phyloP scores from a whole-genome alignment of 2,888 invertebrate species.

The Flabesymbios commensalis region DNA sequence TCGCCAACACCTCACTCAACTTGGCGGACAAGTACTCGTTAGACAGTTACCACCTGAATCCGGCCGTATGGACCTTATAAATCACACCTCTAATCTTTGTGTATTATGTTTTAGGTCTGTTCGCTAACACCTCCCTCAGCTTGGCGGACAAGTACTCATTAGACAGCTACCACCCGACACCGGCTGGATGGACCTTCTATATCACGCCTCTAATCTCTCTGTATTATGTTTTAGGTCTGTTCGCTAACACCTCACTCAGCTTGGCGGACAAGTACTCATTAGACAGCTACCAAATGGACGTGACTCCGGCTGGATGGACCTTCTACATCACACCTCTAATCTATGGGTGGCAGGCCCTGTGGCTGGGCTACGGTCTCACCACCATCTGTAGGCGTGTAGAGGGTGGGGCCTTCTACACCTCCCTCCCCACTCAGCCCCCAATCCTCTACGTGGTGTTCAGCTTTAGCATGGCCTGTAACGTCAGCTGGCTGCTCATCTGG shows the following conservation, averaged over 20 bases:
- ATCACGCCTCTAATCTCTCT: constrained; percentile 20
- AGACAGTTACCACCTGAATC: constrained; percentile 34
- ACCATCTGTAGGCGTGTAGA: constrained; percentile 40
- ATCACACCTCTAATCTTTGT: constrained; percentile 20
- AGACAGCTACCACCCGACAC: constrained; percentile 40
- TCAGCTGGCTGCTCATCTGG: constrained; percentile 51
- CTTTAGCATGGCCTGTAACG: constrained; percentile 41
- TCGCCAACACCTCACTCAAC: constrained; percentile 38
- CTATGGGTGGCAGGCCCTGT: constrained; percentile 48
- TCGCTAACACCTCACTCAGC: constrained; percentile 39
- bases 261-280: constrained; percentile 39
- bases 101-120: constrained; percentile 38
- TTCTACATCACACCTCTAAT: constrained; percentile 41
- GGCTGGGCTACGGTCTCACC: constrained; percentile 45
- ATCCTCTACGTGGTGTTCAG: constrained; percentile 40
- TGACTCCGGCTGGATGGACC: not conserved
- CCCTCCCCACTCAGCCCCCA: constrained; percentile 42
- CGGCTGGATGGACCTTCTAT: constrained; percentile 52
- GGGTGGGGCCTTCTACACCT: constrained; percentile 41
- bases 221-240: constrained; percentile 26
- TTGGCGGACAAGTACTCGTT: constrained; percentile 41
- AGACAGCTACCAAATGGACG: not conserved
- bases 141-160: constrained; percentile 41
- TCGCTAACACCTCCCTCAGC: constrained; percentile 39
- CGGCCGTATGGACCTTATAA: constrained; percentile 52